Conservation (phyloP, 64 coral and sea anemone genomes). For the Stichodactyla helianthus region DNA sequence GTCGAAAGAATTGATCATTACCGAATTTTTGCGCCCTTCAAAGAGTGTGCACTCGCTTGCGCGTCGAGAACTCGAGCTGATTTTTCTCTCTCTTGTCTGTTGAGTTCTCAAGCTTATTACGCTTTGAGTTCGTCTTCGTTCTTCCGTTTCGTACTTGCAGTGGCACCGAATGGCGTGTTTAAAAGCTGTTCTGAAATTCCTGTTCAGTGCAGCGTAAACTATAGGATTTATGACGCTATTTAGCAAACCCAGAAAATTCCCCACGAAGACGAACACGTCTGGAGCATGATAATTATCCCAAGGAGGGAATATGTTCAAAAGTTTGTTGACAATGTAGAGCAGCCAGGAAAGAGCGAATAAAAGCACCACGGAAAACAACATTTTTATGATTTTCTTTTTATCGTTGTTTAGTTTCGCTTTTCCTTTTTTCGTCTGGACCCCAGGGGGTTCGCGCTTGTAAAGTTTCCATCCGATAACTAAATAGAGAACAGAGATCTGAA, state of each 20-base stretch:
- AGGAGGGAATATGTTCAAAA: conserved; percentile 76
- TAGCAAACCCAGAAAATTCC: conserved; percentile 62
- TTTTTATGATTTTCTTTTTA: conserved; percentile 76
- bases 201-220: conserved; percentile 73
- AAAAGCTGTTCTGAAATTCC: conserved; percentile 73
- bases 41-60: background rate
- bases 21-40: background rate
- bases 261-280: conserved; percentile 69
- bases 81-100: conserved; percentile 14
- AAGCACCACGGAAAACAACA: conserved; percentile 69
- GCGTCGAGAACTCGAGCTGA: background rate
- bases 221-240: conserved; percentile 81
- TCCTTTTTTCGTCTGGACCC: conserved; percentile 47
- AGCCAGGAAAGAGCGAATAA: conserved; percentile 71
- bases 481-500: conserved; percentile 76
- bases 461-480: conserved; percentile 63
- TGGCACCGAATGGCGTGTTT: conserved; percentile 65
- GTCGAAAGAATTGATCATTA: background rate
- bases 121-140: conserved; percentile 52
- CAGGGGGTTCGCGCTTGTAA: conserved; percentile 57
- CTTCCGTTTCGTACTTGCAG: conserved; percentile 69
- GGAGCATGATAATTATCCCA: conserved; percentile 17
- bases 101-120: conserved; percentile 14
- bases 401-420: conserved; percentile 51
- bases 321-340: conserved; percentile 76